phyloP scores from a whole-genome alignment of 2,888 invertebrate genomes.

The Hirtodrosophila trivittata region DNA sequence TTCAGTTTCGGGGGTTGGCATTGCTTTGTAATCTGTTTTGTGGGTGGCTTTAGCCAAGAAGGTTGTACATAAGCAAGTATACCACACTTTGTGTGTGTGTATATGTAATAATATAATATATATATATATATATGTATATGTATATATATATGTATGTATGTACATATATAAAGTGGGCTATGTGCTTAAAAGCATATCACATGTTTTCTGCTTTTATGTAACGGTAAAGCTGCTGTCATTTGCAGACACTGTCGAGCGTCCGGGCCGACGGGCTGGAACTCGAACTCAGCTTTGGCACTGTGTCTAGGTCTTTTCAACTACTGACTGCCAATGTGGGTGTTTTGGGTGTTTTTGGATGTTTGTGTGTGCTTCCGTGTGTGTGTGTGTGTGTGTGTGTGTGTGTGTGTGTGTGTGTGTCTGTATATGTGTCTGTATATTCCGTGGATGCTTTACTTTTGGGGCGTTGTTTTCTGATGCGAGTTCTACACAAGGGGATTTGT shows the following conservation, averaged over 20 bases:
- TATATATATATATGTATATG: slow-evolving; percentile 23
- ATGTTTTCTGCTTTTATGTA: slow-evolving; percentile 74
- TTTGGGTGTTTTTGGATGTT: slow-evolving; percentile 23
- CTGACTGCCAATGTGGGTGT: slow-evolving; percentile 13
- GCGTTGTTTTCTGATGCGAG: slow-evolving; percentile 57
- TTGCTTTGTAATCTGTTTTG: slow-evolving; percentile 70
- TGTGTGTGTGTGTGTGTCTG: slow-evolving; percentile 11
- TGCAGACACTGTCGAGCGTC: slow-evolving; percentile 56
- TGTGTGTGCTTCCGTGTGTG: slow-evolving; percentile 1
- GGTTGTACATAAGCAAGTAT: slow-evolving; percentile 43
- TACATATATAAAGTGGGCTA: slow-evolving; percentile 35
- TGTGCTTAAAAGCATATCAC: slow-evolving; percentile 57
- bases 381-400: slow-evolving; percentile 26
- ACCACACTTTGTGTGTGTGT: slow-evolving; percentile 1
- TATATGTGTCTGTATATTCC: slow-evolving; percentile 24
- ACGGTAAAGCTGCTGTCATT: slow-evolving; percentile 72
- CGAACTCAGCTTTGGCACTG: slow-evolving; percentile 44
- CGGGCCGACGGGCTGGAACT: slow-evolving; percentile 48
- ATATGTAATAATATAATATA: no score
- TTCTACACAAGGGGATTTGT: slow-evolving; percentile 20
- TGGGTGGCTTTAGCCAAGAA: slow-evolving; percentile 71
- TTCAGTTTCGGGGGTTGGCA: slow-evolving; percentile 63
- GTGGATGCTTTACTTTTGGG: slow-evolving; percentile 62
- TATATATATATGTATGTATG: slow-evolving; percentile 24
- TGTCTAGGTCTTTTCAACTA: slow-evolving; percentile 46